Conservation (phyloP, 1,140 invertebrate genomes). For the Megathymus violae region DNA sequence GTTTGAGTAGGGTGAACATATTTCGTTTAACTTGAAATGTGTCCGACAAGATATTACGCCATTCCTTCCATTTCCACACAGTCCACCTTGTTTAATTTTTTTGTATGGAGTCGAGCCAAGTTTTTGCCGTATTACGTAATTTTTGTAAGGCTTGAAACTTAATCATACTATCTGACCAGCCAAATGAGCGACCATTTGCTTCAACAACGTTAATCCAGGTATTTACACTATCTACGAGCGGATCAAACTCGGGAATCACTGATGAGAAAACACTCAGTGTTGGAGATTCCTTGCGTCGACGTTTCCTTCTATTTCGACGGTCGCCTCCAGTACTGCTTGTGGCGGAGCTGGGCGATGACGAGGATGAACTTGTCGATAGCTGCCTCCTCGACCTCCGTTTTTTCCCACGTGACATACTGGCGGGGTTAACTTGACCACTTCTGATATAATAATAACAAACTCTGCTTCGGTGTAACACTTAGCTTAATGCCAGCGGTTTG, state of each 20-base stretch:
- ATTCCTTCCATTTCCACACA: constrained; percentile 43
- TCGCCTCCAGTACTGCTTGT: neutral
- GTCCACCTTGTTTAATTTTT: constrained; percentile 45
- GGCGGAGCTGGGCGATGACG: neutral
- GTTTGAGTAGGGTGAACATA: constrained; percentile 39
- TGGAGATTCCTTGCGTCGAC: constrained; percentile 19
- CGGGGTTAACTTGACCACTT: neutral
- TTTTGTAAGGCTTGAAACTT: constrained; percentile 47
- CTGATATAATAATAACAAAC: neutral
- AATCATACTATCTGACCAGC: constrained; percentile 42
- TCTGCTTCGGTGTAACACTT: no score
- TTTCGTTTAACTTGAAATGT: constrained; percentile 43
- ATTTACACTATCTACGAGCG: constrained; percentile 39
- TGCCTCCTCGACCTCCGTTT: neutral
- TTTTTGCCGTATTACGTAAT: constrained; percentile 43
- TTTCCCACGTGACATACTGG: neutral
- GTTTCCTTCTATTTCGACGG: constrained; percentile 2
- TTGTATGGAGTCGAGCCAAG: constrained; percentile 41
- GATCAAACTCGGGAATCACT: constrained; percentile 47
- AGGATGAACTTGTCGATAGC: neutral
- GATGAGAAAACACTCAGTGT: constrained; percentile 41
- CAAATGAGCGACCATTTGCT: constrained; percentile 42
- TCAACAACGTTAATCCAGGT: constrained; percentile 46
- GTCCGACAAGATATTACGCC: constrained; percentile 36
- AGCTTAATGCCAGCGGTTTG: no score